These are phyloP conservation scores for Ceratoteleas bidentatus DNA, from an alignment of 1,140 invertebrate genomes.

Conservation along the genomic window DNA sequence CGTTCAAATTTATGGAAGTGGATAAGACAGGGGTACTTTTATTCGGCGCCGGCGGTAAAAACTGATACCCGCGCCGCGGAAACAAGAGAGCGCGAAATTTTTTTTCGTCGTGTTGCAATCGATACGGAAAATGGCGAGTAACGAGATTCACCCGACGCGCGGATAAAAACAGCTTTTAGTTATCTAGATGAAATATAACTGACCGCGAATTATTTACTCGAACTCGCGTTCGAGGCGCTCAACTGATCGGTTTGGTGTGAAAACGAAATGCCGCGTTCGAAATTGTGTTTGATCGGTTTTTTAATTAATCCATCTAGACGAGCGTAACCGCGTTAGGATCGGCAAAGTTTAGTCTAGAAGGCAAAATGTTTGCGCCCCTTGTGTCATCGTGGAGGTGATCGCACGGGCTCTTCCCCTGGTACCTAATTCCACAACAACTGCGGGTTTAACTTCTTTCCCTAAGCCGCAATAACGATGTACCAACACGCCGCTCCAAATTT, in stretches of 20 bases:
- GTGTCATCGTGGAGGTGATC: conserved; percentile 17
- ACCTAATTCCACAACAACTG: conserved; percentile 45
- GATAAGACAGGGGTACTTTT: not conserved
- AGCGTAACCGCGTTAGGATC: not conserved
- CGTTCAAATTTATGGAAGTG: not conserved
- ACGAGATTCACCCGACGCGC: not conserved
- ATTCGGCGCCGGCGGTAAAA: not conserved
- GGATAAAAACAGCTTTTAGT: not conserved
- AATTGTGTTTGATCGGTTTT: not conserved
- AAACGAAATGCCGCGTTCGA: not conserved
- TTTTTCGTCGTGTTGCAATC: not conserved
- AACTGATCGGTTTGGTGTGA: not conserved
- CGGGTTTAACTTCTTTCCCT: conserved; percentile 32
- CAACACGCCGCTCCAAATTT: conserved; percentile 33
- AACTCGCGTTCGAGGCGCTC: not conserved
- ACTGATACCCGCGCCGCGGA: not conserved
- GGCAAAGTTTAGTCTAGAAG: not conserved
- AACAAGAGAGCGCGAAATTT: not conserved
- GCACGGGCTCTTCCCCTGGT: conserved; percentile 15
- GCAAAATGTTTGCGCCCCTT: conserved; percentile 19
- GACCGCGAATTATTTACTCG: not conserved
- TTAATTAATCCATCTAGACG: not conserved
- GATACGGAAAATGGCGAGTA: not conserved
- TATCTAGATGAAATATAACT: not conserved
- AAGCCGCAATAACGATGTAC: conserved; percentile 25